Conservation (phyloP, 2,888 invertebrate genomes). For the Dasysyrphus tricinctus region DNA sequence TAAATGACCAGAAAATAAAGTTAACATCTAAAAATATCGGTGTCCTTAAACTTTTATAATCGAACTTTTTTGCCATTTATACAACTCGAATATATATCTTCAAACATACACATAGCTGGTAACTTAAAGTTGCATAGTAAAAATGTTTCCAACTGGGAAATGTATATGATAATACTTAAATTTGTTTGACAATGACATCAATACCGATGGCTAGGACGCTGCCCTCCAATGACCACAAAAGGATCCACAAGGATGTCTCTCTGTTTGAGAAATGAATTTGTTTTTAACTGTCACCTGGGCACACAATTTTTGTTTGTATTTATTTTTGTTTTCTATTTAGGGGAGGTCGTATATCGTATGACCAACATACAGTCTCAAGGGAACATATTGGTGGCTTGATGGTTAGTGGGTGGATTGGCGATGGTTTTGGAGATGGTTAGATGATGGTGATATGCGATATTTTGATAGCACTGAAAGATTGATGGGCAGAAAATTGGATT, state of each 20-base stretch:
- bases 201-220: not conserved
- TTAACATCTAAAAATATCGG: not conserved
- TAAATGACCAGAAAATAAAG: not conserved
- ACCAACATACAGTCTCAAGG: conserved; percentile 15
- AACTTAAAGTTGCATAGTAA: not conserved
- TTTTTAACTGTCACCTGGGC: conserved; percentile 69
- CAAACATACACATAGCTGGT: too few relatives aligned
- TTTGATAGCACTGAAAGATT: conserved; percentile 58
- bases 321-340: conserved; percentile 8
- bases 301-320: conserved; percentile 4
- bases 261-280: conserved; percentile 71
- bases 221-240: conserved; percentile 35
- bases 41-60: not conserved
- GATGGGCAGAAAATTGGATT: conserved; percentile 72
- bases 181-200: conserved; percentile 65
- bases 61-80: not conserved
- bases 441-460: conserved; percentile 28
- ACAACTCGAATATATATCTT: not conserved
- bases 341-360: not conserved
- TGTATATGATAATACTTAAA: conserved; percentile 32
- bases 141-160: not conserved
- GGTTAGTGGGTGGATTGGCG: not conserved
- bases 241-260: conserved; percentile 63
- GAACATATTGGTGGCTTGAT: not conserved
- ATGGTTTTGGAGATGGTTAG: not conserved